Conservation (phyloP, 1,140 invertebrate genomes). For the Doryteuthis pealeii region DNA sequence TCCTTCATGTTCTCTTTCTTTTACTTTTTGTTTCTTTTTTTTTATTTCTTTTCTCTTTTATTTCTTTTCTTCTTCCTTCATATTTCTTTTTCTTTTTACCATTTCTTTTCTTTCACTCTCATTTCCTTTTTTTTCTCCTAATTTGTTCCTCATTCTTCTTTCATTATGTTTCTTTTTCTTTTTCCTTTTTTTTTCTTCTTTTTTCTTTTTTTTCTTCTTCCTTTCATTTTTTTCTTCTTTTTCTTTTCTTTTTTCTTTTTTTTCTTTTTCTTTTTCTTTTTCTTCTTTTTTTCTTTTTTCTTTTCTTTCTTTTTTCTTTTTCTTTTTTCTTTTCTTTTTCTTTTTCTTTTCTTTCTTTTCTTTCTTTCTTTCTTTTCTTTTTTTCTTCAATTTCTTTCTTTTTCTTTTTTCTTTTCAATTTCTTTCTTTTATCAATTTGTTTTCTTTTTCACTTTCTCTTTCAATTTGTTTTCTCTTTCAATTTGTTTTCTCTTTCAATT, state of each 20-base stretch:
- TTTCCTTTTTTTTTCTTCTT: neutral
- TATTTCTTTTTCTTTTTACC: neutral
- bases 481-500: too few species aligned
- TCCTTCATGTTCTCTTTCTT: neutral
- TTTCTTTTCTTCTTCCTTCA: neutral
- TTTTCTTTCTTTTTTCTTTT: neutral
- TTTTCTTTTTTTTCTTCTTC: neutral
- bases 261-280: neutral
- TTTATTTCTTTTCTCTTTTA: neutral
- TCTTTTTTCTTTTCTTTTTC: neutral
- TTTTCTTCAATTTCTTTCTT: neutral
- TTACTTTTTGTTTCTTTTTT: neutral
- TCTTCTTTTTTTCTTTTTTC: neutral
- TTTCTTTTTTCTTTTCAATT: neutral
- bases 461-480: too few species aligned
- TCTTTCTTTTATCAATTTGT: too few species aligned
- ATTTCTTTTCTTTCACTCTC: neutral
- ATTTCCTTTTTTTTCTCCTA: neutral
- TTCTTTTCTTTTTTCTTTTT: neutral
- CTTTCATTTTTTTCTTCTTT: too few species aligned
- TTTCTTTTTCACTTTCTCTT: too few species aligned
- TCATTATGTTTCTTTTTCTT: neutral
- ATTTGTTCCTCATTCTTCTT: neutral
- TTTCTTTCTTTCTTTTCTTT: neutral
- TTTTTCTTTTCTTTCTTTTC: neutral